A percentile compares a stretch with the other conserved stretches of the same genome.
Evolutionary conservation across 2,113 vertebrate genomes (phyloP).

Genomic region (Carassius auratus): DNA sequence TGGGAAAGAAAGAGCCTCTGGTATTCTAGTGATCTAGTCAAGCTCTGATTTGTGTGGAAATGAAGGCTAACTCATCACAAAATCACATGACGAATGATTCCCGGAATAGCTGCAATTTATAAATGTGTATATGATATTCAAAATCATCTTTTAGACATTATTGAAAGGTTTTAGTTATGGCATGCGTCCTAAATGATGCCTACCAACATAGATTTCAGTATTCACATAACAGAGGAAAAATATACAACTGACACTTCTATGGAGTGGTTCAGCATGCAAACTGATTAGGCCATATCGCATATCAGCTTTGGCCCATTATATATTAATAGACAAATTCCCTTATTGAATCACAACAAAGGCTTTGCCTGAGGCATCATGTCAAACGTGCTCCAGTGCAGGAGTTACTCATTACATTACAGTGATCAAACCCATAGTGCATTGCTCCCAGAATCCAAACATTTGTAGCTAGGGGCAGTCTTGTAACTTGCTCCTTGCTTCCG

Average conservation of each 20-base stretch:
- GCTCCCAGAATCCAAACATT: not conserved
- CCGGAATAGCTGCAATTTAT: conserved; percentile 1
- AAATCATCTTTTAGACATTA: not conserved
- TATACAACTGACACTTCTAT: not conserved
- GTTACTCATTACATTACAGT: conserved; percentile 30
- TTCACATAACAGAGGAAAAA: not conserved
- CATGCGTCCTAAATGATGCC: not conserved
- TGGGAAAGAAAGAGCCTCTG: conserved; percentile 43
- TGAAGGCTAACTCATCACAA: conserved; percentile 51
- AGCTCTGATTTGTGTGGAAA: conserved; percentile 58
- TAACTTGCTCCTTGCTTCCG: not conserved
- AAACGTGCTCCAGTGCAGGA: conserved; percentile 13
- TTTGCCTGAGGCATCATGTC: conserved; percentile 3
- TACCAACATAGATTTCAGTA: not conserved
- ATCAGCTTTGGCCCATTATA: conserved; percentile 22
- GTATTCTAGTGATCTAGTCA: conserved; percentile 48
- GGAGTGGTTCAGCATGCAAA: not conserved
- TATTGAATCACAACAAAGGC: conserved; percentile 38
- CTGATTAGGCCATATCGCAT: not conserved
- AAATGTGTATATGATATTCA: not conserved
- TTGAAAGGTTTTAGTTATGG: not conserved
- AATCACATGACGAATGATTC: conserved; percentile 4
- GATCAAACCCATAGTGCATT: not conserved
- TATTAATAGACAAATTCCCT: conserved; percentile 25
- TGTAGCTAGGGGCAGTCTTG: not conserved